Conservation (phyloP, 2,113 vertebrate genomes). For the Chaenogobius annularis region DNA sequence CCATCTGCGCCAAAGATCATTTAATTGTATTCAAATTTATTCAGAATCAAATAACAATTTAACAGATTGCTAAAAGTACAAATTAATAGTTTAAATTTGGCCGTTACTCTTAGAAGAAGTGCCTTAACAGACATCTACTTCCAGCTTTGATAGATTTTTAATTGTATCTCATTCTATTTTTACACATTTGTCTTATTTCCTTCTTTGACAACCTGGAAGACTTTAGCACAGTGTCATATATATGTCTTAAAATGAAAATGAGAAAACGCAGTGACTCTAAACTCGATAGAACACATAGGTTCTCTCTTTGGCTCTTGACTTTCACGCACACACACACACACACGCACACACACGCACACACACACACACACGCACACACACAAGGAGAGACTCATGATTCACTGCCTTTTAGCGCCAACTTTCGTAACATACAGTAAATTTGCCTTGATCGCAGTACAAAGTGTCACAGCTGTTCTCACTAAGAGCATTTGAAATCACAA, state of each 20-base stretch:
- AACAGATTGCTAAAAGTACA: too few relatives aligned
- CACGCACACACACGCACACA: conserved; percentile 19
- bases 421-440: conserved; percentile 39
- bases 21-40: neutral
- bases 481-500: conserved; percentile 33
- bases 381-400: conserved; percentile 54
- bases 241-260: conserved; percentile 28
- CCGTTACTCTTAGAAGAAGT: too few relatives aligned
- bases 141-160: too few relatives aligned
- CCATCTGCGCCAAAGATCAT: too few relatives aligned
- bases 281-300: conserved; percentile 36
- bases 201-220: neutral
- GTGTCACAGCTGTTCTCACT: conserved; percentile 9
- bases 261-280: conserved; percentile 20
- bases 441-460: conserved; percentile 28
- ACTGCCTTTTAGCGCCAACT: conserved; percentile 32
- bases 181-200: neutral
- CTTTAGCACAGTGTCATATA: neutral
- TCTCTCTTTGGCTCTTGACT: conserved; percentile 58
- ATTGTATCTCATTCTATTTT: neutral
- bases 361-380: conserved; percentile 15
- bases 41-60: neutral
- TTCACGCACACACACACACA: conserved; percentile 23
- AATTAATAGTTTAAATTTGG: too few relatives aligned
- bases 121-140: too few relatives aligned